phyloP scores from a whole-genome alignment of 2,888 invertebrate genomes.

The Heliconius ismenius region DNA sequence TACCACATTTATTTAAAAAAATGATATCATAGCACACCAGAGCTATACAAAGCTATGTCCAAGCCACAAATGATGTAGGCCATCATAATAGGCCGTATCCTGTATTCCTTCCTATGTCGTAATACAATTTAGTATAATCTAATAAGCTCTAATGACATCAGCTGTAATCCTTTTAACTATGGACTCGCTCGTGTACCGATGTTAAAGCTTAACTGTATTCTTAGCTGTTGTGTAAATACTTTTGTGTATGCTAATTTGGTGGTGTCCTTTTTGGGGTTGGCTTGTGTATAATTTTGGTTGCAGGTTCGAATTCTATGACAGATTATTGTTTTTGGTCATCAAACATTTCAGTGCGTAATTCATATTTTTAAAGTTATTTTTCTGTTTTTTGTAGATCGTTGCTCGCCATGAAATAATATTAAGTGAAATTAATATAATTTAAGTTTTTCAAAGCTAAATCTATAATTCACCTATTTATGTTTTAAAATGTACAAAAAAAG shows the following conservation, averaged over 20 bases:
- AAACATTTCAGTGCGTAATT: not conserved
- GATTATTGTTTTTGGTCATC: not conserved
- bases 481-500: not conserved
- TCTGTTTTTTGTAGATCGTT: no score
- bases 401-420: no score
- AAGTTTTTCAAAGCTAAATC: not conserved
- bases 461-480: not conserved
- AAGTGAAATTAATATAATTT: no score
- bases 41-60: constrained; percentile 9
- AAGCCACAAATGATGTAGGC: constrained; percentile 37
- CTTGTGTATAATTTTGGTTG: not conserved
- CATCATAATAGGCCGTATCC: constrained; percentile 59
- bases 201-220: constrained; percentile 17
- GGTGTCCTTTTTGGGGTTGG: not conserved
- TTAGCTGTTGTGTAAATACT: constrained; percentile 9
- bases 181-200: constrained; percentile 34
- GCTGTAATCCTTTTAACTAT: constrained; percentile 59
- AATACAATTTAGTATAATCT: constrained; percentile 74
- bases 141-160: constrained; percentile 70
- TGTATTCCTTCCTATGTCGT: constrained; percentile 65
- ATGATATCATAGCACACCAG: not conserved
- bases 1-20: not conserved
- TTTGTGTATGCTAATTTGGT: not conserved
- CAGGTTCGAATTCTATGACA: not conserved
- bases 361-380: no score